phyloP scores from a whole-genome alignment of 2,888 invertebrate genomes.

The Chironomus tentans region DNA sequence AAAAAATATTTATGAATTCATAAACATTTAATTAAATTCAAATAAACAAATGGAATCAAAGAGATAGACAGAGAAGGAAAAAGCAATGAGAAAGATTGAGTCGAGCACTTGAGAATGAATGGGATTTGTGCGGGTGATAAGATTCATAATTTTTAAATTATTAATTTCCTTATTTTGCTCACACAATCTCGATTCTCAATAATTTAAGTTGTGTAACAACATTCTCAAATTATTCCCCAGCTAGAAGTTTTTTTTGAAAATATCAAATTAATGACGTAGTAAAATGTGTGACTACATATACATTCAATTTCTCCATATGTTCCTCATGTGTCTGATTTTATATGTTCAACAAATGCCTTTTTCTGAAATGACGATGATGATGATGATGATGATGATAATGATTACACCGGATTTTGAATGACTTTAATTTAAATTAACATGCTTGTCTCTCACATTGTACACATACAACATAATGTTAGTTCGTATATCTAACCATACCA shows the following conservation, averaged over 20 bases:
- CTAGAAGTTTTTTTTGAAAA: neutral
- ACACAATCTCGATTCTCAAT: too few relatives aligned
- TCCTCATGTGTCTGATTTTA: neutral
- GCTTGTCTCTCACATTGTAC: neutral
- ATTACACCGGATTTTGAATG: conserved; percentile 16
- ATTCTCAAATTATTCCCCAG: neutral
- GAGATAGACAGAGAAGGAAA: neutral
- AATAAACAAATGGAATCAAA: conserved; percentile 14
- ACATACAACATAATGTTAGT: neutral
- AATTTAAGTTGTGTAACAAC: neutral
- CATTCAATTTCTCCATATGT: neutral
- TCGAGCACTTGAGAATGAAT: conserved; percentile 8
- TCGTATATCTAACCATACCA: neutral
- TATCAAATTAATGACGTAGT: conserved; percentile 18
- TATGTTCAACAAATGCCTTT: neutral
- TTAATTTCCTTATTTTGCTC: neutral
- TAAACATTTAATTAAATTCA: conserved; percentile 25
- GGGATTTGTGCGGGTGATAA: neutral
- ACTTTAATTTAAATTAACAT: conserved; percentile 23
- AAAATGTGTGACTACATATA: neutral
- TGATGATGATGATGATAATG: conserved; percentile 9
- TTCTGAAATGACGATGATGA: neutral
- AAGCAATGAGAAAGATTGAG: too few relatives aligned
- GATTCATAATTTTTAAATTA: neutral
- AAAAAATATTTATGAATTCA: conserved; percentile 5